These are phyloP conservation scores for Syngnathus rostellatus DNA, from an alignment of 2,797 vertebrate genomes.

Conservation along the genomic window DNA sequence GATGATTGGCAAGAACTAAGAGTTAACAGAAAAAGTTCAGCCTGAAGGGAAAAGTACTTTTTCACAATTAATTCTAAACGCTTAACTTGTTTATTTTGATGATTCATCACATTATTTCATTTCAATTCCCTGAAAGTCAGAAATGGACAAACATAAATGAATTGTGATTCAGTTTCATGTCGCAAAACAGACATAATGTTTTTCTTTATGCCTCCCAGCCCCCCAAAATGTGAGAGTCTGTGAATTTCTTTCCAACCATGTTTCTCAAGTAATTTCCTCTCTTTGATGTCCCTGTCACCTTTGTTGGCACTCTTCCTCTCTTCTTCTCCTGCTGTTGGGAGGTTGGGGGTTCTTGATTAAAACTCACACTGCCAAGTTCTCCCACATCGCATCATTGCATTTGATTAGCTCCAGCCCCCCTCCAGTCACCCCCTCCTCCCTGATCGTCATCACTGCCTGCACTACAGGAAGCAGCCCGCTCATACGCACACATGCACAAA, in stretches of 20 bases:
- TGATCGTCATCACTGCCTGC: constrained; percentile 39
- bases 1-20: not conserved
- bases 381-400: constrained; percentile 54
- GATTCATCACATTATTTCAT: too few relatives aligned
- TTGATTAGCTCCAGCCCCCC: constrained; percentile 58
- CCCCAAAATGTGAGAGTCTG: not conserved
- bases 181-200: too few relatives aligned
- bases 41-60: not conserved
- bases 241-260: not conserved
- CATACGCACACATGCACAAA: constrained; percentile 12
- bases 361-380: constrained; percentile 39
- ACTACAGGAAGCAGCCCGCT: constrained; percentile 36
- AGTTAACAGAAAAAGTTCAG: not conserved
- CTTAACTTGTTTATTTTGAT: too few relatives aligned
- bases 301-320: constrained; percentile 6
- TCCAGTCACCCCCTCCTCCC: constrained; percentile 40
- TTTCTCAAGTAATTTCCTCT: not conserved
- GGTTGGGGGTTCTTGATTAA: constrained; percentile 44
- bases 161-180: too few relatives aligned
- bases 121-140: too few relatives aligned
- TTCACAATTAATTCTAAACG: not conserved
- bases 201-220: too few relatives aligned
- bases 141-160: too few relatives aligned
- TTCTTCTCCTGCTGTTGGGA: constrained; percentile 24
- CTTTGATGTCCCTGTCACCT: constrained; percentile 5